Percentiles rank a stretch among this genome's conserved stretches.
Conservation (phyloP, 1,140 invertebrate species). For the Nymphalis io region DNA sequence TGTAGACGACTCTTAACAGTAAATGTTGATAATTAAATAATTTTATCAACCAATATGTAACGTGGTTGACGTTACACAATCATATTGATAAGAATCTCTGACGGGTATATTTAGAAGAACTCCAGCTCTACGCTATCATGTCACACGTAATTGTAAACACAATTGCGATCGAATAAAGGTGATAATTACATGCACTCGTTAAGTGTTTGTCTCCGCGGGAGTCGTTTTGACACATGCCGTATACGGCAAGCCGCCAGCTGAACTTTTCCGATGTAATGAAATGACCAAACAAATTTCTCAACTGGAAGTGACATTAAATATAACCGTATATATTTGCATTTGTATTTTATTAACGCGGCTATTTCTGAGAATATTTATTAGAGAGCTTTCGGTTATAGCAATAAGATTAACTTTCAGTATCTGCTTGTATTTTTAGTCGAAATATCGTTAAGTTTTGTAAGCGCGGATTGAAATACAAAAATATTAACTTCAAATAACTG, state of each 20-base stretch:
- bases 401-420: not conserved
- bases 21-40: too few species aligned
- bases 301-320: conserved; percentile 46
- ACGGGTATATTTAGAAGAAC: not conserved
- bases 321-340: conserved; percentile 6
- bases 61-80: conserved; percentile 13
- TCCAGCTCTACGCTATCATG: not conserved
- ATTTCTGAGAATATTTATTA: not conserved
- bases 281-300: conserved; percentile 44
- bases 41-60: too few species aligned
- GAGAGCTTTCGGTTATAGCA: not conserved
- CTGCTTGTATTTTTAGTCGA: too few species aligned
- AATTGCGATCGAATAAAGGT: not conserved
- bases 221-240: conserved; percentile 56
- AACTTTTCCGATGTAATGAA: conserved; percentile 47
- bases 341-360: conserved; percentile 15
- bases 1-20: too few species aligned
- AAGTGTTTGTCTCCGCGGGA: conserved; percentile 14
- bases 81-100: conserved; percentile 9
- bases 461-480: not conserved
- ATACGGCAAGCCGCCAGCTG: conserved; percentile 40
- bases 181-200: conserved; percentile 2
- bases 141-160: not conserved
- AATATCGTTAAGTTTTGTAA: not conserved
- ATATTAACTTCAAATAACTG: not conserved